Evolutionary conservation across 2,888 invertebrate genomes (phyloP).

Genomic region (Neoitamus cyanurus): DNA sequence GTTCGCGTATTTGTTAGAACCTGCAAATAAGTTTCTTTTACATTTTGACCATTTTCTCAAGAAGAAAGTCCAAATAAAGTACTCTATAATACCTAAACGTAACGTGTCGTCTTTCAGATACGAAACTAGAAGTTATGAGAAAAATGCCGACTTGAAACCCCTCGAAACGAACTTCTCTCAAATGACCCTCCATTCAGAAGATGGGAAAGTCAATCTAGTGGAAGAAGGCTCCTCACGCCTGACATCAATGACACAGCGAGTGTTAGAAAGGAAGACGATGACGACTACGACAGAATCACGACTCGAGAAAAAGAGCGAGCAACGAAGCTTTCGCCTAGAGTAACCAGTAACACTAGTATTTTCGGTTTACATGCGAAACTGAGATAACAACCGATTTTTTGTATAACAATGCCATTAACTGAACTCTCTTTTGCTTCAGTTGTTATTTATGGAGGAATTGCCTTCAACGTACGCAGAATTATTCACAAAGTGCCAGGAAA

Average conservation of each 20-base stretch:
- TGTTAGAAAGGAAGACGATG: constrained; percentile 65
- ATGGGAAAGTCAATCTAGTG: constrained; percentile 62
- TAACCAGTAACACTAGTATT: constrained; percentile 51
- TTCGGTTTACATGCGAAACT: background rate
- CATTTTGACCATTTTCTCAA: no score
- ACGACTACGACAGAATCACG: constrained; percentile 65
- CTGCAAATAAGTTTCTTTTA: background rate
- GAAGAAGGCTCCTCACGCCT: constrained; percentile 65
- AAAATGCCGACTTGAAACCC: constrained; percentile 60
- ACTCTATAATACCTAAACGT: background rate
- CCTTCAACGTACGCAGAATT: constrained; percentile 1
- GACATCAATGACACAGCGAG: constrained; percentile 65
- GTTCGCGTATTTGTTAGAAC: no score
- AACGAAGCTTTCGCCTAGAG: constrained; percentile 66
- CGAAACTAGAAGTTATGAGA: constrained; percentile 65
- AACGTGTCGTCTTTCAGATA: constrained; percentile 59
- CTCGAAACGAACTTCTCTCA: constrained; percentile 64
- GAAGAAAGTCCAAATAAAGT: background rate
- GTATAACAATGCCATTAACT: background rate
- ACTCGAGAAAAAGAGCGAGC: constrained; percentile 65
- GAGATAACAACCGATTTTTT: background rate
- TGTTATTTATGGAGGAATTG: background rate
- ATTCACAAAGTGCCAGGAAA: constrained; percentile 50
- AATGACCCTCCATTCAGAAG: constrained; percentile 62
- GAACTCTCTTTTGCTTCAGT: background rate